phyloP scores from a whole-genome alignment of 2,797 vertebrate genomes.

The Salmo trutta region DNA sequence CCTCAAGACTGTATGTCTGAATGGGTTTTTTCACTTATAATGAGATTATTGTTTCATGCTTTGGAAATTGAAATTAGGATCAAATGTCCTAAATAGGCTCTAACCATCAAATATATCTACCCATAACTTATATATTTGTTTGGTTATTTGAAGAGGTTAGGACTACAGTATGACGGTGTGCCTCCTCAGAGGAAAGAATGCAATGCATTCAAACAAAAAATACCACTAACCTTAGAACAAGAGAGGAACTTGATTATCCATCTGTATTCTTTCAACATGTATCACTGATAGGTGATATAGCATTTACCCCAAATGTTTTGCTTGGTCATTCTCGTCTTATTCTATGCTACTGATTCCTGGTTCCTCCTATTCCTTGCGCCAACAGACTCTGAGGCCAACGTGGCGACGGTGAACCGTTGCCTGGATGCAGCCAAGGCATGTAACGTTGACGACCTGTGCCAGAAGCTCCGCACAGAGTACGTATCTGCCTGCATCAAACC shows the following conservation, averaged over 20 bases:
- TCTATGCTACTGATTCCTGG: background rate
- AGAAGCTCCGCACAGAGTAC: constrained; percentile 89
- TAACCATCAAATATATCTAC: background rate
- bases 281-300: background rate
- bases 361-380: constrained; percentile 5
- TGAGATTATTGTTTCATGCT: constrained; percentile 1
- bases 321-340: background rate
- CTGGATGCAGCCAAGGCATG: constrained; percentile 97
- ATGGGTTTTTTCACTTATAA: constrained; percentile 20
- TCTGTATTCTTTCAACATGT: background rate
- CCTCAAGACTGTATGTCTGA: constrained; percentile 21
- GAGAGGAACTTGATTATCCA: background rate
- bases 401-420: constrained; percentile 87
- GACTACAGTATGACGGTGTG: background rate
- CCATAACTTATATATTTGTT: background rate
- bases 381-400: constrained; percentile 84
- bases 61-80: constrained; percentile 12
- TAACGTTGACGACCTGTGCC: constrained; percentile 89
- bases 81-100: background rate
- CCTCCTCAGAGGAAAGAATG: background rate
- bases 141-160: background rate
- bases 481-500: constrained; percentile 91
- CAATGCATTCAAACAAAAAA: background rate
- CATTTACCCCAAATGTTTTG: background rate
- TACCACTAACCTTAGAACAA: background rate